Evolutionary conservation across 2,888 invertebrate species (phyloP).

Genomic region (Tanypteryx hageni): DNA sequence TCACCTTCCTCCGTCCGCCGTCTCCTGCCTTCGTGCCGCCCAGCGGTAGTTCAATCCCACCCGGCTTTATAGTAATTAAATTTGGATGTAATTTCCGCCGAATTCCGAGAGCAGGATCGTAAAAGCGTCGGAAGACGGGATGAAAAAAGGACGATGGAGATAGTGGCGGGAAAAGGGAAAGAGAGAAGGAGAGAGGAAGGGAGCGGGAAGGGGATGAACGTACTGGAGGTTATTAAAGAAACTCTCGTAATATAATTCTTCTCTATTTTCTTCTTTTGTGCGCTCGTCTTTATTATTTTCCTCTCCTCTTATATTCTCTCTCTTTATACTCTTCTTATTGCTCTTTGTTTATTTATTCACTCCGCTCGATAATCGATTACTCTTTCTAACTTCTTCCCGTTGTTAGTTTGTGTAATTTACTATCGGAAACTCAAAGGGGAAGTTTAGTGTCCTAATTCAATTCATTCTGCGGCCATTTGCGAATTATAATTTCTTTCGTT

Average conservation of each 20-base stretch:
- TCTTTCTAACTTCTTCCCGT: no score
- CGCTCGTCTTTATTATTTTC: not conserved
- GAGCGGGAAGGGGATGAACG: not conserved
- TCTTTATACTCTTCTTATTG: not conserved
- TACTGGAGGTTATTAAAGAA: not conserved
- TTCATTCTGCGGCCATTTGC: no score
- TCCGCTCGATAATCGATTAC: not conserved
- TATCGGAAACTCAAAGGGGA: no score
- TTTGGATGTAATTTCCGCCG: slow-evolving; percentile 57
- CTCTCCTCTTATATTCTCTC: not conserved
- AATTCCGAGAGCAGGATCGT: slow-evolving; percentile 36
- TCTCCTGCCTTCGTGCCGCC: not conserved
- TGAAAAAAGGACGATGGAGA: not conserved
- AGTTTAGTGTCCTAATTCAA: no score
- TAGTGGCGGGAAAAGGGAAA: not conserved
- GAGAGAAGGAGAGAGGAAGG: no score
- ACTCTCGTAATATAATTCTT: not conserved
- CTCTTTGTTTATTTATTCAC: not conserved
- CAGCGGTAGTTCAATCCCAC: slow-evolving; percentile 20
- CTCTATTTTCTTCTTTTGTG: not conserved
- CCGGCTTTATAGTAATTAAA: slow-evolving; percentile 61
- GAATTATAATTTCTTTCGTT: no score
- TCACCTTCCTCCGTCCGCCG: not conserved
- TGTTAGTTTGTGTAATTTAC: no score
- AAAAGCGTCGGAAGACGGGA: not conserved